Base-by-base conservation (phyloP, 2,888 invertebrate species). In the Volucella inflata region DNA sequence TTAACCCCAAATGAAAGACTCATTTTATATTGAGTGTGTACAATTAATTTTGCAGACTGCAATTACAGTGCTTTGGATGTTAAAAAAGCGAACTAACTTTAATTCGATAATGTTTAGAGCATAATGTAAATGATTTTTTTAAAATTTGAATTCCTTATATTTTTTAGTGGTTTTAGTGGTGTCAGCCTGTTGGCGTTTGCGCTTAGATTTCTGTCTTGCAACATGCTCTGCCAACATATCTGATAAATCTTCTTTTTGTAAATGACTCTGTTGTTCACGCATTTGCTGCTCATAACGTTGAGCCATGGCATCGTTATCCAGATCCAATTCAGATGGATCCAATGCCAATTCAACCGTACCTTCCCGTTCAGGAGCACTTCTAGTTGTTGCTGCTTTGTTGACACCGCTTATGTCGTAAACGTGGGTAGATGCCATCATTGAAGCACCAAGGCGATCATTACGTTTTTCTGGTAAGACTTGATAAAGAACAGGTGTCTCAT, bases 141-240 rank as follows among this genome's bases (percentile, higher is more conserved):
- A 99, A 94, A 99, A 99, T 92, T 99, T 99, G 94, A 99, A 99
- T 91, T 99, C 98, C 93, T 98, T 99, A 94, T 98, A 98, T 93
- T 99, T 98, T 93, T 99, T 99, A 12, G 97, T 96, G 88, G 96
- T 95, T 92, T 98, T 98, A 62, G 91, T 89, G 88, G 98, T 97
- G 90, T 97, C 96, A 88, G 96, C 96, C 91, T 97, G 97, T 88
- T 98, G 97, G 83, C 98, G 94, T 92, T 98, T 98, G 87, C 98
- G 94, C 93, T 98, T 98, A 90, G 96, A 98, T 95, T 98, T 98
- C 91, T 99, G 98, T 88, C 98, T 95, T 14, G 98, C 98, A 51
- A 98, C 98, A 91, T 99, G 99, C 92, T 99, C 99, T 4, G 98
- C 99, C 90, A 99, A 94, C 98, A 99, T 99, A 91, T 99, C 99